A percentile compares a stretch with the other conserved stretches of the same genome.
phyloP scores from a whole-genome alignment of 2,797 vertebrate genomes.

The Carapus acus region DNA sequence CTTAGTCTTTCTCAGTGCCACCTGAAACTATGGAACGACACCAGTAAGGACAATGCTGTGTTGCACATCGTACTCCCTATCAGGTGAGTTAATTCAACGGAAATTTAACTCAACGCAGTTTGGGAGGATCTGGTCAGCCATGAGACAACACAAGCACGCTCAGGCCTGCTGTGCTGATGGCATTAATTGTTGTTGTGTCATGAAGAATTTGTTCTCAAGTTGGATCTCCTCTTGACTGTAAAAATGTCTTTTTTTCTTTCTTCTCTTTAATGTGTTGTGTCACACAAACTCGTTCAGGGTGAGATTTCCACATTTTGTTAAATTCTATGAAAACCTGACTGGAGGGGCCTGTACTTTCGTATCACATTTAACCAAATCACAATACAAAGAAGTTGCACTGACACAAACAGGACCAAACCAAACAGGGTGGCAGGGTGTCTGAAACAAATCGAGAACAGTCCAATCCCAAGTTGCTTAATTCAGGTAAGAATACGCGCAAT shows the following conservation, averaged over 20 bases:
- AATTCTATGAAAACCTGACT: too few relatives aligned
- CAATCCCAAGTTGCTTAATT: too few relatives aligned
- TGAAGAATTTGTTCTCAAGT: constrained; percentile 53
- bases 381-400: too few relatives aligned
- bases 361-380: too few relatives aligned
- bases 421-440: too few relatives aligned
- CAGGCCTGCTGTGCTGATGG: constrained; percentile 42
- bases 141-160: constrained; percentile 44
- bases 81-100: constrained; percentile 49
- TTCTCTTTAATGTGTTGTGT: constrained; percentile 36
- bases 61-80: constrained; percentile 23
- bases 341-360: too few relatives aligned
- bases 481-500: too few relatives aligned
- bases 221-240: constrained; percentile 30
- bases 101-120: constrained; percentile 55
- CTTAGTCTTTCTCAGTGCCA: too few relatives aligned
- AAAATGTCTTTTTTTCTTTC: constrained; percentile 47
- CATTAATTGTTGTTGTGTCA: constrained; percentile 40
- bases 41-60: constrained; percentile 9
- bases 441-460: too few relatives aligned
- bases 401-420: too few relatives aligned
- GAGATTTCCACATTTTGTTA: too few relatives aligned
- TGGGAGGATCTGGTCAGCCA: constrained; percentile 35
- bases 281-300: too few relatives aligned
- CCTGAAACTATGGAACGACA: background rate